A percentile compares a stretch with the other conserved stretches of the same genome.
These are phyloP conservation scores for Euproctis similis DNA, from an alignment of 2,888 invertebrate species.

Conservation along the genomic window DNA sequence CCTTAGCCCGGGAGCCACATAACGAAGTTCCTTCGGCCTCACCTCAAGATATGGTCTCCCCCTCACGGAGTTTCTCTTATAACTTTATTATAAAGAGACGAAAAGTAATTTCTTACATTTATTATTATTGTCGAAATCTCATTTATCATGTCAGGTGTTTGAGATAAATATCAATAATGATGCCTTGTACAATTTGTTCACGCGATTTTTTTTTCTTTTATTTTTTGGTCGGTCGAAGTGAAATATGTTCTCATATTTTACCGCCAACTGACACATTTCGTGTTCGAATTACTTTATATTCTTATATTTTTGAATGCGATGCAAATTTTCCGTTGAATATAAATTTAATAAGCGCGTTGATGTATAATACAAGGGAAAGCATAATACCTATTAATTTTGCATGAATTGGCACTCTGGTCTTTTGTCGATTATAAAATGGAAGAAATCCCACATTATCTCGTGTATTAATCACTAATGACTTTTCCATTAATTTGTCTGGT, in stretches of 20 bases:
- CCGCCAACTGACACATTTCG: constrained; percentile 13
- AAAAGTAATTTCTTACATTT: constrained; percentile 38
- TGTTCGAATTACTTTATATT: constrained; percentile 9
- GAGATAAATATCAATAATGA: constrained; percentile 33
- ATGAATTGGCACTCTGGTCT: too few relatives aligned
- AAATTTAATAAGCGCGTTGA: background rate
- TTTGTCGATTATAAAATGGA: too few relatives aligned
- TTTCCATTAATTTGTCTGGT: too few relatives aligned
- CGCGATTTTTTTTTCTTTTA: constrained; percentile 13
- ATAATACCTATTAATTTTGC: too few relatives aligned
- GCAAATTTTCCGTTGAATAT: background rate
- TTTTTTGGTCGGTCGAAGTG: constrained; percentile 19
- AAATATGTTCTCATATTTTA: constrained; percentile 29
- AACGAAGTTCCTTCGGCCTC: constrained; percentile 21
- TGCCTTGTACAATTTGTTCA: constrained; percentile 21
- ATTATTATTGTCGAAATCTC: constrained; percentile 35
- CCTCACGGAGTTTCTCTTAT: constrained; percentile 24
- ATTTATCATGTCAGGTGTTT: constrained; percentile 28
- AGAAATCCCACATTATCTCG: too few relatives aligned
- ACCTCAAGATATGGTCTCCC: constrained; percentile 21
- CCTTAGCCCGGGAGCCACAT: constrained; percentile 27
- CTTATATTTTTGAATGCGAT: constrained; percentile 1
- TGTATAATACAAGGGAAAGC: too few relatives aligned
- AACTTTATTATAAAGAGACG: constrained; percentile 34
- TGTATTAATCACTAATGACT: too few relatives aligned